Base-by-base conservation (phyloP, 2,888 invertebrate species). In the Scaptomyza tumidula region DNA sequence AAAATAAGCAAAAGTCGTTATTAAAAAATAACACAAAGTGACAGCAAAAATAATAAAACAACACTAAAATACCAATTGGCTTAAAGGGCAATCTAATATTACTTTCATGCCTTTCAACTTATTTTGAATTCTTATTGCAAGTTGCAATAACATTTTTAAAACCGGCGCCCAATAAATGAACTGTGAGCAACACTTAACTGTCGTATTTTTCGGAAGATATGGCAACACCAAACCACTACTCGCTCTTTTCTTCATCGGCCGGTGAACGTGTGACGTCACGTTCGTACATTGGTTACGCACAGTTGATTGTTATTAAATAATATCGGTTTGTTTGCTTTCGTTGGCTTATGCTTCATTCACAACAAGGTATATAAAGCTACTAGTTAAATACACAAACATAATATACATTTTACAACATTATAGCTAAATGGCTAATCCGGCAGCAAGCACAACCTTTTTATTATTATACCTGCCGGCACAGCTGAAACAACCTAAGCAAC, bases 21-120 rank as follows among this genome's bases (percentile, higher is more conserved):
- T 64, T 61, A 57, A 67, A 71, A 61, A 66, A 67, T 61, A 66
- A 74, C 64, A 57, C 29, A 57, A 53, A 39, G 7, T 9, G 16
- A 11, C 4, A 6, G 27, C 24, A 16, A 10, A n/a, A 43, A 35
- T 14, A 45, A 44, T 43, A 24, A 24, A 24, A 6, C 19, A 31
- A 49, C 16, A 7, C 10, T 41, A 19, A 27, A 41, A 41, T n/a
- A n/a, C 10, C 5, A 24, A 46, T 16, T 14, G 9, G n/a, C 16
- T 52, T 5, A 44, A 6, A 11, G 1, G 9, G 5, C 1, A 16
- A 49, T 35, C 13, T n/a, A 16, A 16, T 33, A 37, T 41, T 9
- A 29, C 13, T 41, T 56, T 29, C 5, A 9, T 6, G n/a, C 6
- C 3, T 7, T 59, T 35, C n/a, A n/a, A n/a, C n/a, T 24, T 5